Conservation (phyloP, 2,888 invertebrate genomes). For the Agelastica alni region DNA sequence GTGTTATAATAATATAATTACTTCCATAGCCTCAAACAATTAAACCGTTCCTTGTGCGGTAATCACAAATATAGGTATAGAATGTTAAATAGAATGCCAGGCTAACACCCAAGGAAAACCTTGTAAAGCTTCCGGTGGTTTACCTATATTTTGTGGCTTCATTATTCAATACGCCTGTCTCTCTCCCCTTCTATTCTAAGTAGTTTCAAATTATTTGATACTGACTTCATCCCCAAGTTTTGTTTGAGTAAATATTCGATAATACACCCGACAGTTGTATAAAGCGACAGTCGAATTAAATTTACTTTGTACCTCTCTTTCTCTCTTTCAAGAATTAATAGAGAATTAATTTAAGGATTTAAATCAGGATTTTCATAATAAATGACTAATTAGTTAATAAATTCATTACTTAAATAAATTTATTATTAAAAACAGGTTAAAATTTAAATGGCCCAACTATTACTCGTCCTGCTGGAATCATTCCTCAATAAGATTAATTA, state of each 20-base stretch:
- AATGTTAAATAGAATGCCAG: constrained; percentile 7
- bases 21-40: neutral
- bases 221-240: constrained; percentile 14
- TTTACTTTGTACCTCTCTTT: neutral
- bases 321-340: neutral
- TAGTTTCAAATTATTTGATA: constrained; percentile 22
- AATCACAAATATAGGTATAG: constrained; percentile 7
- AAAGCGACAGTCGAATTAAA: constrained; percentile 12
- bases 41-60: constrained; percentile 3
- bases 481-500: too few relatives aligned
- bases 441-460: too few relatives aligned
- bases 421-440: too few relatives aligned
- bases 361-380: too few relatives aligned
- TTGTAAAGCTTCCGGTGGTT: constrained; percentile 24
- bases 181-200: constrained; percentile 13
- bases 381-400: too few relatives aligned
- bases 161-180: constrained; percentile 20
- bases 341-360: constrained; percentile 1
- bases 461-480: too few relatives aligned
- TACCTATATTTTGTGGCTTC: constrained; percentile 25
- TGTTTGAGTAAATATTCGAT: constrained; percentile 18
- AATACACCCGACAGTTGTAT: constrained; percentile 12
- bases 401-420: too few relatives aligned
- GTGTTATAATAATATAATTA: constrained; percentile 6
- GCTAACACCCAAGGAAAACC: constrained; percentile 20